Evolutionary conservation across 2,888 invertebrate genomes (phyloP).

Genomic region (Tenthredo notha): DNA sequence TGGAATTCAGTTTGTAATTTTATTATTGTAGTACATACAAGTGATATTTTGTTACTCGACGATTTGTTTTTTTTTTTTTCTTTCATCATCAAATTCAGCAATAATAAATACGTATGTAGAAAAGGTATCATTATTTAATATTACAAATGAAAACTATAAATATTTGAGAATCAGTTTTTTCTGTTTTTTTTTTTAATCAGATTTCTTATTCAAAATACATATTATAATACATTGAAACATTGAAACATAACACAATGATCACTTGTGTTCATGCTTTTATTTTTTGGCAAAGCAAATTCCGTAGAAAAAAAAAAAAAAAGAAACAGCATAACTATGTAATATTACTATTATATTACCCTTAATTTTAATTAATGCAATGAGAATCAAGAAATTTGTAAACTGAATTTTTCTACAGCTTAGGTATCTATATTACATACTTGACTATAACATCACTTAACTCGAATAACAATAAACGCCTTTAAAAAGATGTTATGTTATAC

Average conservation of each 20-base stretch:
- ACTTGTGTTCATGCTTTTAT: background rate
- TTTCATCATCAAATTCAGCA: background rate
- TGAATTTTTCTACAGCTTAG: constrained; percentile 49
- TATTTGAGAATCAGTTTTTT: background rate
- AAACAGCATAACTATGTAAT: background rate
- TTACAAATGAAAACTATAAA: background rate
- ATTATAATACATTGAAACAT: background rate
- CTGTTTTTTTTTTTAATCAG: background rate
- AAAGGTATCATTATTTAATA: background rate
- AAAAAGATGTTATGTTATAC: background rate
- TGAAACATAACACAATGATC: background rate
- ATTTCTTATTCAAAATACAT: background rate
- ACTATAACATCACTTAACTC: constrained; percentile 45
- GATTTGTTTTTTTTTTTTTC: background rate
- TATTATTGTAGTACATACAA: background rate
- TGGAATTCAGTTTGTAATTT: constrained; percentile 20
- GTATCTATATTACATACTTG: constrained; percentile 15
- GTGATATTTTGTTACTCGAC: background rate
- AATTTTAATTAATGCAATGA: constrained; percentile 21
- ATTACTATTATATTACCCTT: background rate
- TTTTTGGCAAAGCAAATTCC: background rate
- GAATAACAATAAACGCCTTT: constrained; percentile 42
- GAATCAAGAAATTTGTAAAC: constrained; percentile 28
- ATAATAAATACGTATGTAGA: background rate
- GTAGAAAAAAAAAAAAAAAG: constrained; percentile 11